These are phyloP conservation scores for Lerema accius DNA, from an alignment of 1,140 invertebrate genomes.

Conservation along the genomic window DNA sequence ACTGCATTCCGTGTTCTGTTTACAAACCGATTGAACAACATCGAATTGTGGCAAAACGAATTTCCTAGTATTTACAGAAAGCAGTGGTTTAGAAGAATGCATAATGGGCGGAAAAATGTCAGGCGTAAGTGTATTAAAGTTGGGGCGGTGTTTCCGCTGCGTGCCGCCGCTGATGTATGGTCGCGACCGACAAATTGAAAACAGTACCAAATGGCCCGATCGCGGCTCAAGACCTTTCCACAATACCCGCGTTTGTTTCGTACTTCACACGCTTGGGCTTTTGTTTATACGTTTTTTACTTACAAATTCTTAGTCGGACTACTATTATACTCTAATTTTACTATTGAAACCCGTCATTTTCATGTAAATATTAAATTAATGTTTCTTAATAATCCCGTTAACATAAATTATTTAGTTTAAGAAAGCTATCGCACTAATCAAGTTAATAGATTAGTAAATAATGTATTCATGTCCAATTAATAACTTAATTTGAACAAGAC, in stretches of 20 bases:
- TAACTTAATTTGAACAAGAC: too few relatives aligned
- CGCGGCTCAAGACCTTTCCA: constrained; percentile 45
- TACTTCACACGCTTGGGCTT: background rate
- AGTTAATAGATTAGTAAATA: too few relatives aligned
- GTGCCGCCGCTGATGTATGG: constrained; percentile 71
- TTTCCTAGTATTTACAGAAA: constrained; percentile 59
- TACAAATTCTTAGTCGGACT: too few relatives aligned
- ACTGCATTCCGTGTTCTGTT: too few relatives aligned
- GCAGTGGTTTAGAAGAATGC: constrained; percentile 69
- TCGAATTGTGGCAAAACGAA: constrained; percentile 41
- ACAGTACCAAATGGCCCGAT: constrained; percentile 74
- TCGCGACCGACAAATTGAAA: constrained; percentile 72
- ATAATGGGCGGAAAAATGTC: constrained; percentile 76
- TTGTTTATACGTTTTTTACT: background rate
- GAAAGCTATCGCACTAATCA: too few relatives aligned
- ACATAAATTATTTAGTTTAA: too few relatives aligned
- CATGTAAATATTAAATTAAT: too few relatives aligned
- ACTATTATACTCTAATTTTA: too few relatives aligned
- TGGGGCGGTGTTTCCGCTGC: constrained; percentile 58
- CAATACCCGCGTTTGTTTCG: constrained; percentile 42
- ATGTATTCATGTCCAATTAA: too few relatives aligned
- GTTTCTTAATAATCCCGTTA: too few relatives aligned
- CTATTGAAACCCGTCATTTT: too few relatives aligned
- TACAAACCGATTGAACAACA: too few relatives aligned
- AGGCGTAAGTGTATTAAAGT: constrained; percentile 76